Evolutionary conservation across 1,140 invertebrate species (phyloP).

Genomic region (Babylonia areolata): DNA sequence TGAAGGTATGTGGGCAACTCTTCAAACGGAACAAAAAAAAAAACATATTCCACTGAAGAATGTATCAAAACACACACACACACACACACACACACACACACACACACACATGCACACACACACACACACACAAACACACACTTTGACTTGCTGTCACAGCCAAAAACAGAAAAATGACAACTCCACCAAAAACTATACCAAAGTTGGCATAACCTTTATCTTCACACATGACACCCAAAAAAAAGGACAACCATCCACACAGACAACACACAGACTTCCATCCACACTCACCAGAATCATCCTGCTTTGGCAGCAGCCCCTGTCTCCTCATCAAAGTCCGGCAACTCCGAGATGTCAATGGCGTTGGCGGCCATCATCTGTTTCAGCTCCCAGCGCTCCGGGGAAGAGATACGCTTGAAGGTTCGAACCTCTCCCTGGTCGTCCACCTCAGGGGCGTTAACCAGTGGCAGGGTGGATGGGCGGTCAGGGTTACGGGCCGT

Average conservation of each 20-base stretch:
- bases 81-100: slow-evolving; percentile 20
- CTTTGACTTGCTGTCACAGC: too few relatives aligned
- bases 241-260: too few relatives aligned
- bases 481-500: slow-evolving; percentile 76
- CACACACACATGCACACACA: slow-evolving; percentile 5
- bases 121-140: neutral
- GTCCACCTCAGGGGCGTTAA: slow-evolving; percentile 66
- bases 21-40: too few relatives aligned
- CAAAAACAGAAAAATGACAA: too few relatives aligned
- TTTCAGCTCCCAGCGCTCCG: slow-evolving; percentile 87
- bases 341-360: slow-evolving; percentile 76
- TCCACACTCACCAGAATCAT: slow-evolving; percentile 66
- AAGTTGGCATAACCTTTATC: neutral
- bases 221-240: too few relatives aligned
- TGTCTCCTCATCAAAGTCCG: slow-evolving; percentile 79
- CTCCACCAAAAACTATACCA: neutral
- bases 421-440: slow-evolving; percentile 90
- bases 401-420: slow-evolving; percentile 91
- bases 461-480: slow-evolving; percentile 65
- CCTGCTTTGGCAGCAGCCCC: slow-evolving; percentile 77
- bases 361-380: slow-evolving; percentile 89
- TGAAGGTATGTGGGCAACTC: too few relatives aligned
- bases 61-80: too few relatives aligned
- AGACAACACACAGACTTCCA: neutral
- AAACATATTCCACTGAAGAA: too few relatives aligned